A percentile compares a stretch with the other conserved stretches of the same genome.
Evolutionary conservation across 2,797 vertebrate species (phyloP).

Genomic region (Catamblyrhynchus diadema): DNA sequence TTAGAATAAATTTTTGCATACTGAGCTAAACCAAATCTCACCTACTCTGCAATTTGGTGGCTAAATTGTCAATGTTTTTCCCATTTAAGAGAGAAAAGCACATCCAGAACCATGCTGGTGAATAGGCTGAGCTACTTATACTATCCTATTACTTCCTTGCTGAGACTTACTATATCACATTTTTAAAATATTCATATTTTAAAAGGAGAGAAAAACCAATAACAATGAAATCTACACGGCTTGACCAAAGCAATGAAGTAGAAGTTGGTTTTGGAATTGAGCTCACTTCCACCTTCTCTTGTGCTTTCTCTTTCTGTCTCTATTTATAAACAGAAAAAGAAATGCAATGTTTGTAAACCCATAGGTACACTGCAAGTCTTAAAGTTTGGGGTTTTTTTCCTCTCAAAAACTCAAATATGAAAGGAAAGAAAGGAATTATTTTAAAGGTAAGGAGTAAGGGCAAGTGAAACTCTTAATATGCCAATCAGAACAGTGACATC

Average conservation of each 20-base stretch:
- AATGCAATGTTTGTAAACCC: background rate
- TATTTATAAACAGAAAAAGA: background rate
- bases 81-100: background rate
- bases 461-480: background rate
- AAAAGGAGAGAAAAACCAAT: background rate
- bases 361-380: background rate
- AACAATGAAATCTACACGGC: background rate
- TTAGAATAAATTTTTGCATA: background rate
- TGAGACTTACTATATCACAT: background rate
- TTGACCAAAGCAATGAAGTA: background rate
- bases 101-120: background rate
- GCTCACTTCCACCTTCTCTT: background rate
- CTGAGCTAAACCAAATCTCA: background rate
- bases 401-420: background rate
- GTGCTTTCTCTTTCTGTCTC: background rate
- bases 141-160: background rate
- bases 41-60: background rate
- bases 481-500: background rate
- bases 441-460: background rate
- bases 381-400: background rate
- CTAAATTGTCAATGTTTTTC: background rate
- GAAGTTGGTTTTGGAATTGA: background rate
- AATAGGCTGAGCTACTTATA: background rate
- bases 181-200: background rate
- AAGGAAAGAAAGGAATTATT: background rate